Base-by-base conservation (phyloP, 2,797 vertebrate species). In the Poeciliopsis turneri region DNA sequence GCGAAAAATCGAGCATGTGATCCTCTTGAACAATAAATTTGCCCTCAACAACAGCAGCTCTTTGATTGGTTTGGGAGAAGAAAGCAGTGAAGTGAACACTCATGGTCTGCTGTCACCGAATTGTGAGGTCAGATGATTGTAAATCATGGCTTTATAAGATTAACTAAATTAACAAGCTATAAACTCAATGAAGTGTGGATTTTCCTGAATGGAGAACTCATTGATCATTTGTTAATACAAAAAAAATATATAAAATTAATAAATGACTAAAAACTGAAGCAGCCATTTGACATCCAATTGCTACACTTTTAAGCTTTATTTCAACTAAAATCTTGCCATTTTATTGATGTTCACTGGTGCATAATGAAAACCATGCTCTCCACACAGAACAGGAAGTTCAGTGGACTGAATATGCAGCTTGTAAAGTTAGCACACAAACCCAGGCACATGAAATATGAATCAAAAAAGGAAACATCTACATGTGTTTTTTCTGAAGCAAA, bases 391-490 rank as follows among this genome's bases (percentile, higher is more conserved):
- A 83, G 76, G 81, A 85, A 85, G 84, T 89, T 94, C 86, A 91
- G 78, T 84, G 84, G 88, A 78, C 87, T 90, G 88, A 89, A 87
- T 82, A 70, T 79, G 75, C 76, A 83, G 84, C 82, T 81, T 88
- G 79, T 85, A 87, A 84, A 84, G 75, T 66, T 75, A 47, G 64
- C 5, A 39, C 64, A 84, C 75, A 75, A 84, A 81, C 55, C 76
- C 81, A 77, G 68, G 72, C 18, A 9, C 76, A 91, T 94, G 77
- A 93, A 92, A 92, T 90, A 92, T 94, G 57, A 86, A 93, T 90
- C 68, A 87, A 72, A 74, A 77, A 75, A 77, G 77, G 74, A 87
- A 71, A 80, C 76, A 81, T 88, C 68, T 86, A 86, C 88, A 88
- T 84, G 80, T 77, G 84, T 87, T 89, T 84, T 82, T 90, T 90